Evolutionary conservation across 2,797 vertebrate species (phyloP), one percentile per base, ranked within the genome.

Genomic region (Cyprinodon diabolis): DNA sequence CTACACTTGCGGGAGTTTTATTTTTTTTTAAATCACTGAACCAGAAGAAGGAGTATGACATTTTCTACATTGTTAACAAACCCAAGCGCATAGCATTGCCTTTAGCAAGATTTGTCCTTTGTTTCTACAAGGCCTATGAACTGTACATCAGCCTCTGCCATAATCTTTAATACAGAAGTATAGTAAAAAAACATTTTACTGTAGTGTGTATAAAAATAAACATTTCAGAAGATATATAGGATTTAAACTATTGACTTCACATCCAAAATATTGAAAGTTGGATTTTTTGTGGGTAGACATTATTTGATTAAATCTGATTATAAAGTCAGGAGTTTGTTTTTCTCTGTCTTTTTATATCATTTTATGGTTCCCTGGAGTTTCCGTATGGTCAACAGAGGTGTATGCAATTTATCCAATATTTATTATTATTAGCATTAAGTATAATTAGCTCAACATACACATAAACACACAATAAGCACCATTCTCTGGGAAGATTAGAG

Each of bases 41-140:
- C 71, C 71, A 77, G 78, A 75, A 62, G 73, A 78, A 72, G 69
- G 58, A 74, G 66, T 74, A 78, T 89, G 89, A 86, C 89, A 91
- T 90, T 88, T 90, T 81, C 75, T 83, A 66, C 75, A 77, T 78
- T 83, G 86, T 89, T 92, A 91, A 86, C 85, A 84, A 91, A 85
- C 81, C 6, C 19, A 21, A 84, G 66, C 82, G 76, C 68, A 82
- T 78, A 66, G 68, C 74, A 83, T 74, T 77, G 85, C 89, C 85
- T 89, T 82, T 69, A 78, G 90, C 82, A 1, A 85, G 78, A 76
- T 82, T 69, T 90, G 87, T 91, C 86, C 87, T 92, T 86, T 89
- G 79, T 86, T 74, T 82, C 71, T 65, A 74, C 75, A 66, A 80
- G 58, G 68, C 77, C 69, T 68, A 30, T 40, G 23, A 66, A 80